phyloP scores from a whole-genome alignment of 1,140 invertebrate species.

The Pogonomyrmex californicus region DNA sequence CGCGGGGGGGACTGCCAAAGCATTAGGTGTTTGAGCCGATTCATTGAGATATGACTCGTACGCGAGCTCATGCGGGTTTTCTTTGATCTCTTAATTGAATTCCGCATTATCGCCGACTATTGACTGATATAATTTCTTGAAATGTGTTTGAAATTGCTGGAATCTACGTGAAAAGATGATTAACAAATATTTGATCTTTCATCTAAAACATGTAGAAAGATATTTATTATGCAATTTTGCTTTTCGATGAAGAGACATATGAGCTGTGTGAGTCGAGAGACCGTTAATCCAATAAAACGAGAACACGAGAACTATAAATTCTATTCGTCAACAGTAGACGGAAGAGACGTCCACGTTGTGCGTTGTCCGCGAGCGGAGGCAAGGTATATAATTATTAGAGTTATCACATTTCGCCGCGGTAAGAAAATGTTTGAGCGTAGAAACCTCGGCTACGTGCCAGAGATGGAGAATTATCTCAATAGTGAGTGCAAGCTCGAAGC shows the following conservation, averaged over 20 bases:
- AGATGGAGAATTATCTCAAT: slow-evolving; percentile 68
- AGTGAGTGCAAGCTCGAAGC: slow-evolving; percentile 65
- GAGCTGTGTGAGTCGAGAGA: background rate
- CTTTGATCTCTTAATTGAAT: background rate
- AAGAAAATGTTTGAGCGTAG: slow-evolving; percentile 66
- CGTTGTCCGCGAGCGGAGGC: background rate
- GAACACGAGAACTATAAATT: background rate
- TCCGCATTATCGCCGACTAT: background rate
- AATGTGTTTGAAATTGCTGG: background rate
- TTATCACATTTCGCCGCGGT: slow-evolving; percentile 27
- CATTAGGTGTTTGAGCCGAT: slow-evolving; percentile 16
- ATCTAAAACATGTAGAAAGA: background rate
- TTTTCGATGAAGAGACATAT: background rate
- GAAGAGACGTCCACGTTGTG: slow-evolving; percentile 10
- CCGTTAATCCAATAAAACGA: slow-evolving; percentile 15
- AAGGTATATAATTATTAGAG: slow-evolving; percentile 52
- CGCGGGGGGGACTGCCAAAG: background rate
- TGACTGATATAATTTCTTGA: background rate
- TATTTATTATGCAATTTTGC: background rate
- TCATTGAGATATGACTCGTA: slow-evolving; percentile 24
- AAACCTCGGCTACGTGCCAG: slow-evolving; percentile 35
- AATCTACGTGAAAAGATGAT: background rate
- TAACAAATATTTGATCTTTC: background rate
- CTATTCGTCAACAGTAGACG: background rate
- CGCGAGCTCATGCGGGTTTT: background rate